Evolutionary conservation across 2,888 invertebrate species (phyloP), one percentile per base, ranked within the genome.

Genomic region (Athalia rosae): DNA sequence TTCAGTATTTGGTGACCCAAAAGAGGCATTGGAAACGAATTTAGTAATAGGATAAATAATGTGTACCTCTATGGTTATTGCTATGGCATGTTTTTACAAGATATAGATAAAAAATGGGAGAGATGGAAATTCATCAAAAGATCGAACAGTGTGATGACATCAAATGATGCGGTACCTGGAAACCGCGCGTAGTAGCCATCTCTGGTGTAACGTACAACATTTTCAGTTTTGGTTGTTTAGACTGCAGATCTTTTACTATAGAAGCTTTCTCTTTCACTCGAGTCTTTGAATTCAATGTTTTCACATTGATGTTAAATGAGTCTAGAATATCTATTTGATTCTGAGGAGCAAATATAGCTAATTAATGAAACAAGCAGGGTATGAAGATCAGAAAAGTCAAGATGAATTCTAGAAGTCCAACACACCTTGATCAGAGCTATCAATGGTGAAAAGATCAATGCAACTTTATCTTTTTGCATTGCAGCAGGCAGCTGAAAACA

Each of bases 191-290:
- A 2, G 95, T 95, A 62, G 97, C 98, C 90, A 98, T 97, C 90
- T 99, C 99, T 0, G 99, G 99, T 1, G 99, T 99, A 5, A 99
- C 94, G 90, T 99, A 99, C 45, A 99, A 91, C 83, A 99, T 93
- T 84, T 94, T 95, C 15, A 95, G 96, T 77, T 92, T 93, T 0
- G 98, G 97, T 80, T 92, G 93, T 83, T 81, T 85, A 3, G 88
- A 88, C n/a, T 80, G 76, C 79, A 99, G 91, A 90, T 98, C 98
- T 85, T 92, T 93, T 63, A 96, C 89, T 5, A 99, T 95, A 76
- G 93, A 90, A 82, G 94, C 94, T 76, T 96, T 93, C 77, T 99
- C 98, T 84, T 93, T 93, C 48, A 90, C 90, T 8, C 93, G 91
- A 91, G 97, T 95, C 91, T 97, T 98, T 0, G 99, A 99, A 90